phyloP scores from a whole-genome alignment of 2,797 vertebrate genomes.

The Morus bassanus region DNA sequence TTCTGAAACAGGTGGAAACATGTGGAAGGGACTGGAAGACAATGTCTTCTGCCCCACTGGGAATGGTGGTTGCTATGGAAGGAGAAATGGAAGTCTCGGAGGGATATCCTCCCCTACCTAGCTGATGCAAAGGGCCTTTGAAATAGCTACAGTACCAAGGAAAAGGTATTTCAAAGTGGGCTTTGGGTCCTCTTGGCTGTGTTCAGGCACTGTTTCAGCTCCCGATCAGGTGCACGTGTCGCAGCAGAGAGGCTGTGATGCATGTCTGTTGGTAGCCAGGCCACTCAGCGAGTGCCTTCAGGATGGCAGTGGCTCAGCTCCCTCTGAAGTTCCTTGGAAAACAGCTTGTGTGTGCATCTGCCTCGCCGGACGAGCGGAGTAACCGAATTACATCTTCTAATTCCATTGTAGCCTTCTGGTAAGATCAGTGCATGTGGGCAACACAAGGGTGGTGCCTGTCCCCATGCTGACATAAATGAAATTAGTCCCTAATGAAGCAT shows the following conservation, averaged over 20 bases:
- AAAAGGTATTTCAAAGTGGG: not conserved
- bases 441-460: not conserved
- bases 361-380: not conserved
- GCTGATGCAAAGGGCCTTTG: not conserved
- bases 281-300: not conserved
- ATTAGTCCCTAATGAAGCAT: not conserved
- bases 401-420: not conserved
- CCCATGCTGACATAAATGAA: not conserved
- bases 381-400: not conserved
- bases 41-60: not conserved
- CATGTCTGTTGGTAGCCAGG: not conserved
- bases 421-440: not conserved
- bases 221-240: fast-evolving
- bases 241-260: not conserved
- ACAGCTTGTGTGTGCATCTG: not conserved
- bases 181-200: not conserved
- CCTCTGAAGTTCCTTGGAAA: not conserved
- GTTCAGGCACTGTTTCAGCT: not conserved
- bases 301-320: not conserved
- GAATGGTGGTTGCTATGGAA: not conserved
- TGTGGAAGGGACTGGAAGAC: not conserved
- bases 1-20: not conserved
- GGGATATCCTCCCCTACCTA: not conserved
- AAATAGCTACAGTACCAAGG: not conserved
- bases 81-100: not conserved